phyloP scores from a whole-genome alignment of 2,113 vertebrate species.

The Salvator merianae region DNA sequence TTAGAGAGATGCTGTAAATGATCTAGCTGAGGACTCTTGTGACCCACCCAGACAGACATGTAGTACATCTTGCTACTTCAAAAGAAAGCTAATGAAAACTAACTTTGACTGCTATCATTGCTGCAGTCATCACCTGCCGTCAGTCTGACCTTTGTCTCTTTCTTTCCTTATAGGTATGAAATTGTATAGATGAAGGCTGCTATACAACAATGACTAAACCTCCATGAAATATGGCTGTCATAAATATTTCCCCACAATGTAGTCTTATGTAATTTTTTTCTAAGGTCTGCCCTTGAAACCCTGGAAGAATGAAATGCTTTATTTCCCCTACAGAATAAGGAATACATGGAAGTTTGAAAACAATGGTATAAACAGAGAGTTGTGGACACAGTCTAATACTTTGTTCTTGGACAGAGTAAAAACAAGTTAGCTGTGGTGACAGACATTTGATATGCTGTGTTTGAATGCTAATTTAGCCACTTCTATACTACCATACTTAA shows the following conservation, averaged over 20 bases:
- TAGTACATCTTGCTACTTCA: not conserved
- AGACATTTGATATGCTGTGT: not conserved
- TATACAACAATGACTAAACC: too few relatives aligned
- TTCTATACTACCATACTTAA: slow-evolving; percentile 6
- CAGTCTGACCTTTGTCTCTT: not conserved
- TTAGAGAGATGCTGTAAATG: not conserved
- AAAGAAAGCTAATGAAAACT: not conserved
- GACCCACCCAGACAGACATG: not conserved
- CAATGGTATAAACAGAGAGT: not conserved
- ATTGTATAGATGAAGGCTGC: not conserved
- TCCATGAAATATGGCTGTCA: not conserved
- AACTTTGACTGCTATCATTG: not conserved
- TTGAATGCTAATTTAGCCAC: slow-evolving; percentile 29
- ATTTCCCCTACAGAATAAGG: not conserved
- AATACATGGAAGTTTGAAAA: not conserved
- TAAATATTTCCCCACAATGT: not conserved
- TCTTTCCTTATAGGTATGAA: not conserved
- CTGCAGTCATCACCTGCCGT: not conserved
- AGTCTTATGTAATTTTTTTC: not conserved
- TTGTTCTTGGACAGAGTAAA: not conserved
- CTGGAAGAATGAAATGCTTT: not conserved
- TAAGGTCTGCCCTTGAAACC: not conserved
- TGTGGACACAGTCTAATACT: not conserved
- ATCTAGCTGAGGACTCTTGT: not conserved
- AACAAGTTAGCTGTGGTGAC: not conserved